These are phyloP conservation scores for Falco cherrug DNA, from an alignment of 2,797 vertebrate genomes.

Conservation along the genomic window DNA sequence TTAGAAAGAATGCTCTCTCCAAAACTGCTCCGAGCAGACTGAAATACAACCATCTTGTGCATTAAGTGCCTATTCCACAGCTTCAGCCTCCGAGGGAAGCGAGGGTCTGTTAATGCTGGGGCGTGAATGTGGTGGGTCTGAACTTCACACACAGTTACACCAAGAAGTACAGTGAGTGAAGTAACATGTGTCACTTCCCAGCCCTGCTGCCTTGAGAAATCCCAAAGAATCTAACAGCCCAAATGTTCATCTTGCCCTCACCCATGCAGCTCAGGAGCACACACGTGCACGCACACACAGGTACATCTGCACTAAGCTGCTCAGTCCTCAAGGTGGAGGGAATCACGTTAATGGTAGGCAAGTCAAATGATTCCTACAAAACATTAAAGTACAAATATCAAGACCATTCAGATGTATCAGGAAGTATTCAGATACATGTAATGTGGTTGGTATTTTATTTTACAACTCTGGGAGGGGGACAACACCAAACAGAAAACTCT, in stretches of 20 bases:
- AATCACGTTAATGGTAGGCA: not conserved
- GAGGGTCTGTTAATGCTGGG: not conserved
- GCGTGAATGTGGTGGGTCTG: not conserved
- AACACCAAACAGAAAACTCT: not conserved
- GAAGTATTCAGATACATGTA: not conserved
- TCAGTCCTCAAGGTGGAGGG: not conserved
- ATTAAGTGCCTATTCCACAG: not conserved
- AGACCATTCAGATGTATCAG: not conserved
- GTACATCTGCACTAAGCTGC: not conserved
- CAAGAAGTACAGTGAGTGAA: not conserved
- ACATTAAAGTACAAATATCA: not conserved
- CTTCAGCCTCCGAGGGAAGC: not conserved
- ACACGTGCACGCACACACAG: not conserved
- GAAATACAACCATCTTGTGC: not conserved
- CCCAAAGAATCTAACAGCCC: not conserved
- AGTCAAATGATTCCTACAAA: not conserved
- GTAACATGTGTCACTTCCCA: not conserved
- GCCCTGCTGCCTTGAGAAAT: not conserved
- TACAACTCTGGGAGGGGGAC: not conserved
- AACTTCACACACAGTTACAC: not conserved
- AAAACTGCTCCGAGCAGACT: not conserved
- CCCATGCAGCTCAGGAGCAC: not conserved
- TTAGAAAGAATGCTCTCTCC: conserved; percentile 51
- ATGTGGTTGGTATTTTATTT: not conserved
- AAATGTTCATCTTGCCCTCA: not conserved